A percentile compares a stretch with the other conserved stretches of the same genome.
Evolutionary conservation across 2,113 vertebrate species (phyloP).

Genomic region (Columba janthina): DNA sequence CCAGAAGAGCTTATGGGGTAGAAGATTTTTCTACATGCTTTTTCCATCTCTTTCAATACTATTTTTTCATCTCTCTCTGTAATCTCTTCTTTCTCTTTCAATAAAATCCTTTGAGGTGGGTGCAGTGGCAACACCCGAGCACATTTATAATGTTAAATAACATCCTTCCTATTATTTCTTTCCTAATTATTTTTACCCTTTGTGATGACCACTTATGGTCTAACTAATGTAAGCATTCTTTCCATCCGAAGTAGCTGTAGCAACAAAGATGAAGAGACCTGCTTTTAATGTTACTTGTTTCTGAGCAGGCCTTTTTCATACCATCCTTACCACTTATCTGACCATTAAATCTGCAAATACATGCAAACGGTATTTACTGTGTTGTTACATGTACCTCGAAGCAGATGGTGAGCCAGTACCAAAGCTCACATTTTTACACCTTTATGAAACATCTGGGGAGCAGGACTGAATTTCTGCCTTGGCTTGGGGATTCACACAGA

Average conservation of each 20-base stretch:
- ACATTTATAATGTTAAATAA: background rate
- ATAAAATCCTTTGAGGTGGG: background rate
- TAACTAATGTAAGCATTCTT: background rate
- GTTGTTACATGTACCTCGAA: constrained; percentile 4
- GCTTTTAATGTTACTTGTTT: background rate
- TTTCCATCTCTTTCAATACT: background rate
- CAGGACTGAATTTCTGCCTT: background rate
- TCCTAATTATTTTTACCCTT: background rate
- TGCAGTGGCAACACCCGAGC: background rate
- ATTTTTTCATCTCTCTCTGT: background rate
- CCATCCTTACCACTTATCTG: constrained; percentile 39
- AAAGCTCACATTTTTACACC: constrained; percentile 13
- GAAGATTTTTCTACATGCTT: background rate
- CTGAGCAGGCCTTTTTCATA: constrained; percentile 1
- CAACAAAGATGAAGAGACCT: background rate
- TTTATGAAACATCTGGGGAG: constrained; percentile 7
- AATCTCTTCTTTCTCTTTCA: background rate
- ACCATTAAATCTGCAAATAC: constrained; percentile 28
- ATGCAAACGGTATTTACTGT: background rate
- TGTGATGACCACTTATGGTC: background rate
- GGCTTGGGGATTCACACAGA: background rate
- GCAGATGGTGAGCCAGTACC: constrained; percentile 14
- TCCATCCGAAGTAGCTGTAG: background rate
- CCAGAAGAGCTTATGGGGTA: background rate
- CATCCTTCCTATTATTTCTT: background rate